These are phyloP conservation scores for Xestia rhomboidea DNA, from an alignment of 2,888 invertebrate species.

Conservation along the genomic window DNA sequence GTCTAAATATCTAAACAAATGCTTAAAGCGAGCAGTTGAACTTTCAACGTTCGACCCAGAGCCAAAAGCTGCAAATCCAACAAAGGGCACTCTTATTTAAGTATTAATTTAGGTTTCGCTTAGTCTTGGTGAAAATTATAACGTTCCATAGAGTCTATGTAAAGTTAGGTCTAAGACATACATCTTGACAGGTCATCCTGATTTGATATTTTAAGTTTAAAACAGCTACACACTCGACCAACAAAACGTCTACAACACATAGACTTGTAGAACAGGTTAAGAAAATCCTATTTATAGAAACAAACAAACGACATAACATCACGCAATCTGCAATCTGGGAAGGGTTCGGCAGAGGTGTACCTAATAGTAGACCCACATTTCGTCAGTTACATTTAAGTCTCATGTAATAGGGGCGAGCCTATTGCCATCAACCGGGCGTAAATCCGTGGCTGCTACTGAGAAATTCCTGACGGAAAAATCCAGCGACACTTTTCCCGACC, in stretches of 20 bases:
- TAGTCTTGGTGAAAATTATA: not conserved
- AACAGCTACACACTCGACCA: not conserved
- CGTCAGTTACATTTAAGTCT: too few species aligned
- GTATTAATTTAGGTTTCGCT: not conserved
- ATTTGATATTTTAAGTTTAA: not conserved
- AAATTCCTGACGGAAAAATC: too few species aligned
- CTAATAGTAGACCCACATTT: too few species aligned
- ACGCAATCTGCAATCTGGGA: too few species aligned
- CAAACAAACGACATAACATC: too few species aligned
- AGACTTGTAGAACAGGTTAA: not conserved
- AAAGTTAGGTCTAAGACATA: not conserved
- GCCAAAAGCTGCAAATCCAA: not conserved
- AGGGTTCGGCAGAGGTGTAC: too few species aligned
- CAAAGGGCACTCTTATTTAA: not conserved
- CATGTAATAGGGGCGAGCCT: too few species aligned
- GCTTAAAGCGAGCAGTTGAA: not conserved
- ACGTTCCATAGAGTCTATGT: not conserved
- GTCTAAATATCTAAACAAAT: too few species aligned
- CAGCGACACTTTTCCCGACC: too few species aligned
- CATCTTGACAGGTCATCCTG: not conserved
- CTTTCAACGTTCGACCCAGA: not conserved
- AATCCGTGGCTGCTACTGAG: too few species aligned
- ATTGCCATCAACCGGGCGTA: too few species aligned
- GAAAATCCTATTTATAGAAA: not conserved
- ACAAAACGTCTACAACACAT: not conserved